Evolutionary conservation across 2,797 vertebrate species (phyloP), one percentile per base, ranked within the genome.

Genomic region (Ctenosaura bakeri): DNA sequence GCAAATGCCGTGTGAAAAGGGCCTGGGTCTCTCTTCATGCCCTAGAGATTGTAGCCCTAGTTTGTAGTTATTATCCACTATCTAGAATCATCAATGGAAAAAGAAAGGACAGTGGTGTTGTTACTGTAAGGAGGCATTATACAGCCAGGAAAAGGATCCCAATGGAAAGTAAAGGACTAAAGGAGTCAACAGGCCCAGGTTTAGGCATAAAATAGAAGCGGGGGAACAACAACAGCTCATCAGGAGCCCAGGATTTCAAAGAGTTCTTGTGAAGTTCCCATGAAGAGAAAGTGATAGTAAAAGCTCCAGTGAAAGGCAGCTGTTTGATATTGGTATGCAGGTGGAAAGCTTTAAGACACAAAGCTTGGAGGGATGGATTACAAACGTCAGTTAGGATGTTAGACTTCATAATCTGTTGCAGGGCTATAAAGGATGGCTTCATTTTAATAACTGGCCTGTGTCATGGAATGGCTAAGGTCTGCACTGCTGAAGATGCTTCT

Each of bases 401-500:
- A 54, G 54, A 32, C 18, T 82, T 83, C 59, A 87, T 56, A 22
- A 42, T 83, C 26, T 29, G 38, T 59, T 85, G 10, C 6, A 52
- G 46, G 12, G 46, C 16, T 59, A 32, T 14, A 56, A 50, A 71
- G 32, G 29, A 82, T 80, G 52, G 32, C 42, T 62, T 86, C 9
- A 38, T 82, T 89, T 82, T 82, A 62, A 38, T 50, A 52, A 82
- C 42, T 56, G 76, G 50, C 35, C 32, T 59, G 9, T 56, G 8
- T 81, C 35, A 85, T 83, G 62, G 80, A 78, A 90, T 88, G 80
- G 80, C 50, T 90, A 84, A 78, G 73, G 35, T 83, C 62, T 69
- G 71, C 12, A 32, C 62, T 76, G 59, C 0, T 66, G 80, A 93
- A 90, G 91, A 93, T 91, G 89, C 52, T 91, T 91, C 56, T 83